Evolutionary conservation across 1,140 invertebrate species (phyloP).

Genomic region (Caenorhabditis brenneri): DNA sequence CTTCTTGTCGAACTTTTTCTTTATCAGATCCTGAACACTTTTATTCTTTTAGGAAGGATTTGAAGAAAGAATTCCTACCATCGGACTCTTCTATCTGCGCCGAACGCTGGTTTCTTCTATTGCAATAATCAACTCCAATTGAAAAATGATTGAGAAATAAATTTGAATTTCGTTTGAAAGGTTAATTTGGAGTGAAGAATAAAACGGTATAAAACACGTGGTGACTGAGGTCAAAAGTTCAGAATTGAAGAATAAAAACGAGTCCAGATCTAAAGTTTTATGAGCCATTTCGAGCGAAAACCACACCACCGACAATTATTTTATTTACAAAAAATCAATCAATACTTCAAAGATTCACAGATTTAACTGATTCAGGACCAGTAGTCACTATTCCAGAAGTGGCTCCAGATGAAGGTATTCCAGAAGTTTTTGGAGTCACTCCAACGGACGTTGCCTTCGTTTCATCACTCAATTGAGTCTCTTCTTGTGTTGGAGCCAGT

Average conservation of each 20-base stretch:
- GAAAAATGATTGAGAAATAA: neutral
- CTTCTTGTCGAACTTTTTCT: neutral
- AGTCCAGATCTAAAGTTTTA: too few species aligned
- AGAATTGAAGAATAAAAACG: too few species aligned
- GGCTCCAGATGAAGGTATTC: neutral
- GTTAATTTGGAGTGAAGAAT: too few species aligned
- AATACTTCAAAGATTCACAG: neutral
- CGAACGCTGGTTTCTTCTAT: neutral
- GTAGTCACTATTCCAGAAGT: neutral
- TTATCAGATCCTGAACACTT: constrained; percentile 11
- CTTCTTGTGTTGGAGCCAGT: neutral
- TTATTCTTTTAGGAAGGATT: neutral
- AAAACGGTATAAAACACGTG: too few species aligned
- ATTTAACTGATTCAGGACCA: neutral
- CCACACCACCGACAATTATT: too few species aligned
- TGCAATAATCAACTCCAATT: neutral
- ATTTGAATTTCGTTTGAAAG: neutral
- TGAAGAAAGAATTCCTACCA: neutral
- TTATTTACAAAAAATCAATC: neutral
- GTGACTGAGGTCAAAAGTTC: too few species aligned
- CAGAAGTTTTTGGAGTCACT: neutral
- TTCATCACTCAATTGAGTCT: neutral
- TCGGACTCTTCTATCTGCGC: neutral
- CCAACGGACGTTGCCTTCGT: neutral
- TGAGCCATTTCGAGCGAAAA: too few species aligned